A percentile compares a stretch with the other conserved stretches of the same genome.
phyloP scores from a whole-genome alignment of 2,113 vertebrate species.

The Rhinolophus sinicus region DNA sequence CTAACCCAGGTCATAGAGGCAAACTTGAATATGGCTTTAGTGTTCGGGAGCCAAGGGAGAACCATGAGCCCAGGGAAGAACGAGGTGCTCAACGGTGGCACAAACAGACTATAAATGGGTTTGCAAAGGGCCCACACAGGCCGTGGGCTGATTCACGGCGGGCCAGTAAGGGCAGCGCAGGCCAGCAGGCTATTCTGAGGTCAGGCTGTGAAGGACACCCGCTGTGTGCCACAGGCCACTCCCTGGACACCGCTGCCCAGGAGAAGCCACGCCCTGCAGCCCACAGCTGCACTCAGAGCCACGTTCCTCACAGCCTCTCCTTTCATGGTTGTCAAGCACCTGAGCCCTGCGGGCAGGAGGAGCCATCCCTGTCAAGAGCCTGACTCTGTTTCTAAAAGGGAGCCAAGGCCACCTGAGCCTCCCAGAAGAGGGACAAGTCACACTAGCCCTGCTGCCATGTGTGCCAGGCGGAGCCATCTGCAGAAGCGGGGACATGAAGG shows the following conservation, averaged over 20 bases:
- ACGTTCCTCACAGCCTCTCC: background rate
- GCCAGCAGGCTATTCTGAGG: background rate
- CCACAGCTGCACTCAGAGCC: no score
- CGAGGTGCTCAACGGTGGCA: background rate
- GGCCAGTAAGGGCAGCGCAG: background rate
- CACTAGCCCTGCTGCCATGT: background rate
- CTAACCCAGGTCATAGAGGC: background rate
- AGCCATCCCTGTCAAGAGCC: background rate
- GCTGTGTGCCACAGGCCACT: background rate
- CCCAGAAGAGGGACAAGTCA: background rate
- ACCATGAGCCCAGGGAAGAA: background rate
- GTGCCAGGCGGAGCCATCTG: background rate
- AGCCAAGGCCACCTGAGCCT: constrained; percentile 19
- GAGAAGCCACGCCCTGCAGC: background rate
- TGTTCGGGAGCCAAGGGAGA: background rate
- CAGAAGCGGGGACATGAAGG: background rate
- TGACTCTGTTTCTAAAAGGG: constrained; percentile 43
- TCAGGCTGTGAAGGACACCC: background rate
- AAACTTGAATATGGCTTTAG: background rate
- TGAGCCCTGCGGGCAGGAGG: background rate
- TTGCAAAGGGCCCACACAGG: background rate
- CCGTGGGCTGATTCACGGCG: fast-evolving
- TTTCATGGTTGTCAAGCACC: background rate
- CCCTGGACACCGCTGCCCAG: background rate
- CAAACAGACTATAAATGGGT: background rate